Percentiles rank a stretch among this genome's conserved stretches.
Conservation (phyloP, 1,140 invertebrate species). For the Bombus picipes region DNA sequence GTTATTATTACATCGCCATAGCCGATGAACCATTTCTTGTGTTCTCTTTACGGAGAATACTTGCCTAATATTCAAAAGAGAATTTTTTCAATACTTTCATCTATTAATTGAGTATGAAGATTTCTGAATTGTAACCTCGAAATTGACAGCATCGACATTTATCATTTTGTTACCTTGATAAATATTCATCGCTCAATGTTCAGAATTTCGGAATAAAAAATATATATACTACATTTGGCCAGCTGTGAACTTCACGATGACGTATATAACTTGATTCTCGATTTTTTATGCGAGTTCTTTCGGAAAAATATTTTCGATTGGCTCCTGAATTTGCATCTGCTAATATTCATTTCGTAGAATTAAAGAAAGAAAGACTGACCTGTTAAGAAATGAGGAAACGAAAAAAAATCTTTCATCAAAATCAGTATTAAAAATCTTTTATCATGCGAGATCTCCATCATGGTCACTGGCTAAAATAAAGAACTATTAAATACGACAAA, state of each 20-base stretch:
- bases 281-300: background rate
- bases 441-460: too few relatives aligned
- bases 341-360: conserved; percentile 5
- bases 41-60: background rate
- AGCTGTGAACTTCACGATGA: conserved; percentile 8
- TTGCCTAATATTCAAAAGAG: background rate
- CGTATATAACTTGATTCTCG: background rate
- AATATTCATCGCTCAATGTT: background rate
- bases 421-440: too few relatives aligned
- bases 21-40: too few relatives aligned
- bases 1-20: background rate
- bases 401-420: too few relatives aligned
- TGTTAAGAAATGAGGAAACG: too few relatives aligned
- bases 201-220: background rate
- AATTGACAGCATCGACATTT: background rate
- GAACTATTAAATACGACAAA: too few relatives aligned
- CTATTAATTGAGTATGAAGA: background rate
- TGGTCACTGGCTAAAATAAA: too few relatives aligned
- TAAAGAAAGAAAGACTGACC: background rate
- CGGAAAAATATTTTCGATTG: background rate
- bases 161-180: background rate
- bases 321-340: too few relatives aligned
- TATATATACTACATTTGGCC: background rate
- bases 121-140: background rate
- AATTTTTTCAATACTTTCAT: background rate